These are phyloP conservation scores for Melanotus villosus DNA, from an alignment of 2,888 invertebrate species.

Conservation along the genomic window DNA sequence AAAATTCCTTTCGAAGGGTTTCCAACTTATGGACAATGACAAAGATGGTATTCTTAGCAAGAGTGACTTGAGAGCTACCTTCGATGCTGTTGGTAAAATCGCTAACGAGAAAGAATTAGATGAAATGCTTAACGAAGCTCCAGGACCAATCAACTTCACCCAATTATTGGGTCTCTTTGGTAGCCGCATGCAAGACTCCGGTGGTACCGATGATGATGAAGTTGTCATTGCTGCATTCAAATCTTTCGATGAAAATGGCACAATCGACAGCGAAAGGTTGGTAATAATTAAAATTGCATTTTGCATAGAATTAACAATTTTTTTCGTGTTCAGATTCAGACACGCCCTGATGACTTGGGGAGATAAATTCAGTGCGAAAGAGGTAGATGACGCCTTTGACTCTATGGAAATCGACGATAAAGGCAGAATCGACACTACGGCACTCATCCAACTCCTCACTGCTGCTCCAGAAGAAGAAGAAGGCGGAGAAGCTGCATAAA, in stretches of 20 bases:
- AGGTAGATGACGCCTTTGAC: slow-evolving; percentile 93
- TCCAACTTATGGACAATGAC: slow-evolving; percentile 96
- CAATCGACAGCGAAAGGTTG: slow-evolving; percentile 88
- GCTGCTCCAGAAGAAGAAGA: slow-evolving; percentile 88
- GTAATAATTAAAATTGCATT: background rate
- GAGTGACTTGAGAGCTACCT: slow-evolving; percentile 91
- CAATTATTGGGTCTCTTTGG: slow-evolving; percentile 94
- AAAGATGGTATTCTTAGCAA: slow-evolving; percentile 85
- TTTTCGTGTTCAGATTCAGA: slow-evolving; percentile 75
- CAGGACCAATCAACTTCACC: slow-evolving; percentile 95
- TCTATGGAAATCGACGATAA: slow-evolving; percentile 94
- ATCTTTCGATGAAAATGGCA: slow-evolving; percentile 90
- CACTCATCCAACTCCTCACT: slow-evolving; percentile 90
- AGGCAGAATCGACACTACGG: slow-evolving; percentile 90
- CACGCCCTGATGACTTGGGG: slow-evolving; percentile 95
- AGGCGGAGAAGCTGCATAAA: slow-evolving; percentile 68
- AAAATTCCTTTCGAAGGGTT: slow-evolving; percentile 75
- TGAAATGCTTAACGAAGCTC: slow-evolving; percentile 88
- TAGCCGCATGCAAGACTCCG: slow-evolving; percentile 91
- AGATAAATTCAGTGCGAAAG: slow-evolving; percentile 90
- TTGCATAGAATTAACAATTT: background rate
- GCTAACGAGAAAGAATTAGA: slow-evolving; percentile 93
- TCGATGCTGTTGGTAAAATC: slow-evolving; percentile 92
- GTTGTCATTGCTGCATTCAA: slow-evolving; percentile 94
- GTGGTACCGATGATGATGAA: slow-evolving; percentile 90